Percentiles rank a stretch among this genome's conserved stretches.
Evolutionary conservation across 2,888 invertebrate genomes (phyloP).

Genomic region (Cacoxenus indagator): DNA sequence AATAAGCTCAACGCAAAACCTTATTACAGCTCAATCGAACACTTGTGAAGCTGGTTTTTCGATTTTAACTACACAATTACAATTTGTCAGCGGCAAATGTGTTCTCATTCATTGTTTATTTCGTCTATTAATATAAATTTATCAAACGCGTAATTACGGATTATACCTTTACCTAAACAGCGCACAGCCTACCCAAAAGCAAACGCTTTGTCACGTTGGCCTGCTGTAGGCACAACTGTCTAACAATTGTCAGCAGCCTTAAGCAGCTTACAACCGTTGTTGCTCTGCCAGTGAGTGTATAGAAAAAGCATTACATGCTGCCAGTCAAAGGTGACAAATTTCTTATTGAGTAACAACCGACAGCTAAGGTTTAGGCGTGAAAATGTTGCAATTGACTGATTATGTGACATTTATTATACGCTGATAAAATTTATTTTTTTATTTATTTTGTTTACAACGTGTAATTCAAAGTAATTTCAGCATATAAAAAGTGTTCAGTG

Average conservation of each 20-base stretch:
- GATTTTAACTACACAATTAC: conserved; percentile 62
- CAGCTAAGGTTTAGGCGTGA: conserved; percentile 31
- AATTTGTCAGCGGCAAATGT: conserved; percentile 49
- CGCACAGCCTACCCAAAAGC: conserved; percentile 23
- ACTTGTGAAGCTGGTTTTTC: conserved; percentile 58
- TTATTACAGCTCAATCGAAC: conserved; percentile 6
- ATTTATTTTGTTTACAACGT: not conserved
- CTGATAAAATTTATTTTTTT: conserved; percentile 7
- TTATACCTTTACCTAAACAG: conserved; percentile 40
- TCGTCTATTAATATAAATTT: conserved; percentile 30
- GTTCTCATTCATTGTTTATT: not conserved
- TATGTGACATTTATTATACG: not conserved
- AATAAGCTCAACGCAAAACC: not conserved
- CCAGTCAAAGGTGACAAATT: conserved; percentile 20
- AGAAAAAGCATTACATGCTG: not conserved
- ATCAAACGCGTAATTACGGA: conserved; percentile 57
- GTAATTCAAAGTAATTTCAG: conserved; percentile 28
- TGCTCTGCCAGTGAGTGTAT: not conserved
- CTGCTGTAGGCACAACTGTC: conserved; percentile 7
- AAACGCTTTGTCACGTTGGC: conserved; percentile 18
- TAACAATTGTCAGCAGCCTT: conserved; percentile 11
- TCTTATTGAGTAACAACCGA: conserved; percentile 7
- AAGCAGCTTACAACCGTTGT: not conserved
- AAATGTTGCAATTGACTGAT: conserved; percentile 9
- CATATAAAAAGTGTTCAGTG: not conserved